These are phyloP conservation scores for Empidonax traillii DNA, from an alignment of 2,113 vertebrate species.

Conservation along the genomic window DNA sequence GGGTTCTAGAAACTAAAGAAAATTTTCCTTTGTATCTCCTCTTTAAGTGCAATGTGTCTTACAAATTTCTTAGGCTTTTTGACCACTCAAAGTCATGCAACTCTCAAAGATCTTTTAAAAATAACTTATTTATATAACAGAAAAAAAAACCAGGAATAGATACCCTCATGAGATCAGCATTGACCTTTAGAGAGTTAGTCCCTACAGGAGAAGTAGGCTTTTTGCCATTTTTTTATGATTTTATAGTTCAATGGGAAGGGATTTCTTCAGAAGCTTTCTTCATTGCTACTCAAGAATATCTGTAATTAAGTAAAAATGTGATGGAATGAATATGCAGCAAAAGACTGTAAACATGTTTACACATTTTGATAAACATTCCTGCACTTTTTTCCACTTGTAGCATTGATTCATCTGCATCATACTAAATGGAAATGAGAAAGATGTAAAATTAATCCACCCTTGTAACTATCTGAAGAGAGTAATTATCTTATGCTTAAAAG, in stretches of 20 bases:
- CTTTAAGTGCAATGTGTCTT: neutral
- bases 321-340: neutral
- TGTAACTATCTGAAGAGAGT: slow-evolving; percentile 28
- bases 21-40: neutral
- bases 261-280: neutral
- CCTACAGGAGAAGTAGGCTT: neutral
- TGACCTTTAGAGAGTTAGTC: neutral
- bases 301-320: slow-evolving; percentile 16
- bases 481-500: slow-evolving; percentile 45
- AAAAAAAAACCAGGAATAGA: neutral
- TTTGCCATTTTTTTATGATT: neutral
- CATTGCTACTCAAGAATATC: neutral
- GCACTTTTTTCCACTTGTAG: neutral
- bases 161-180: neutral
- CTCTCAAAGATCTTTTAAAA: neutral
- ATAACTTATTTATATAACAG: neutral
- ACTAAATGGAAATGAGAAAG: slow-evolving; percentile 13
- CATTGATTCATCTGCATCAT: neutral
- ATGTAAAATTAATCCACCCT: slow-evolving; percentile 51
- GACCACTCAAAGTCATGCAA: neutral
- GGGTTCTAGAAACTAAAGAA: neutral
- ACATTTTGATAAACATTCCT: neutral
- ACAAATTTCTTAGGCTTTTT: neutral
- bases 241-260: neutral
- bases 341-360: slow-evolving; percentile 11